Base-by-base conservation (phyloP, 2,888 invertebrate species). In the Agrochola lychnidis region DNA sequence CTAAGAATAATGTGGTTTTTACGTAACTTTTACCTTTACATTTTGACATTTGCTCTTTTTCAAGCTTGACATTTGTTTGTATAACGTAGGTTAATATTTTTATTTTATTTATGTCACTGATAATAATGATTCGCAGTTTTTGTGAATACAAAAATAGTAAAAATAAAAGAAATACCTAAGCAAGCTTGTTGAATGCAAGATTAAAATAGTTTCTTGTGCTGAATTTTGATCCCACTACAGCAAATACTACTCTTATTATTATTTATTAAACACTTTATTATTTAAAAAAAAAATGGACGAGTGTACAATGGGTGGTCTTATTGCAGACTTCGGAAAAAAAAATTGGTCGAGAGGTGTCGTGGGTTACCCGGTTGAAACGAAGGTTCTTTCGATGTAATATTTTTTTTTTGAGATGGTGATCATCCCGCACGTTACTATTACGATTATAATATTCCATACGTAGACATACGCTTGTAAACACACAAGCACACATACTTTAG, bases 1-100 rank as follows among this genome's bases (percentile, higher is more conserved):
- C 16, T 45, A 70, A 10, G 9, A 79, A 67, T 62, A 70, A 61
- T 79, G 48, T 25, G 30, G 22, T 14, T 22, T 57, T 76, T 45
- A 36, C 2, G n/a, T 67, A 75, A 14, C 48, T 66, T 70, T 53
- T 42, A 16, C 4, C n/a, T 53, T 69, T 30, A 22, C 22, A 16
- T 63, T 59, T 30, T 30, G n/a, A n/a, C n/a, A n/a, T n/a, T n/a
- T n/a, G n/a, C n/a, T n/a, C n/a, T 25, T 76, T 42, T 19, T 10
- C 12, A 3, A 42, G 6, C 9, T 30, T 61, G 22, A 14, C 2
- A 51, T 70, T 61, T 56, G 1, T 48, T 48, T 68, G 5, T 25
- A n/a, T 48, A 7, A 56, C 64, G 10, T 42, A 45, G 16, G 45
- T 25, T 25, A 42, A 5, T 71, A 45, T 25, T 62, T 69, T 70